Base-by-base conservation (phyloP, 1,140 invertebrate species). In the Tribolium madens region DNA sequence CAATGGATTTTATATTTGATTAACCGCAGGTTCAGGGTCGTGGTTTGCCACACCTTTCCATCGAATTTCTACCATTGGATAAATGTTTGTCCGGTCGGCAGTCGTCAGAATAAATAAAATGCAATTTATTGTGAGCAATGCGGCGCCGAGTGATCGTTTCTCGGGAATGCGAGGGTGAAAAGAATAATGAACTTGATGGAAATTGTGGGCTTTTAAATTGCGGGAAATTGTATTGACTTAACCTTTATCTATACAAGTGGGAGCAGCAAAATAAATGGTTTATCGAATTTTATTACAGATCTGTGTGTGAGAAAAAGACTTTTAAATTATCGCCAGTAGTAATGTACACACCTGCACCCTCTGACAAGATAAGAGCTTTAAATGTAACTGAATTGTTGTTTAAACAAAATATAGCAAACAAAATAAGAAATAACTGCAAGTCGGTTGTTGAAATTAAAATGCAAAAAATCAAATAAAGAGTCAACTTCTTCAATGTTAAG, bases 1-100 rank as follows among this genome's bases (percentile, higher is more conserved):
- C 70, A 17, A 21, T 52, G 64, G 17, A 13, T 13, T 26, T 47
- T 68, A 64, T 75, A 75, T 68, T 74, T 74, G 72, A 74, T 74
- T 50, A 74, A 21, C 17, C 52, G 50, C 9, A 57, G 52, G 52
- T 57, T 57, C 52, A 57, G 52, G 52, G 52, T 57, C 52, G 17
- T 6, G 10, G 18, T 15, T 1, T 2, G 18, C 5, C 18, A 26
- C 52, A 18, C 52, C 52, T 57, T 57, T 57, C 17, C 52, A 21
- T 18, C 52, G 52, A 57, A 14, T 57, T 57, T 18, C 52, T 7
- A 42, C 36, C 36, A 42, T 7, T 42, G 52, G 13, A 10, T 26
- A 26, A 12, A 18, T 57, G 14, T 57, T 17, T 57, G 15, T 17
- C 52, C 52, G 50, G 50, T 15, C 50, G n/a, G n/a, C n/a, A n/a